phyloP scores from a whole-genome alignment of 2,888 invertebrate species.

The Hymenopus coronatus region DNA sequence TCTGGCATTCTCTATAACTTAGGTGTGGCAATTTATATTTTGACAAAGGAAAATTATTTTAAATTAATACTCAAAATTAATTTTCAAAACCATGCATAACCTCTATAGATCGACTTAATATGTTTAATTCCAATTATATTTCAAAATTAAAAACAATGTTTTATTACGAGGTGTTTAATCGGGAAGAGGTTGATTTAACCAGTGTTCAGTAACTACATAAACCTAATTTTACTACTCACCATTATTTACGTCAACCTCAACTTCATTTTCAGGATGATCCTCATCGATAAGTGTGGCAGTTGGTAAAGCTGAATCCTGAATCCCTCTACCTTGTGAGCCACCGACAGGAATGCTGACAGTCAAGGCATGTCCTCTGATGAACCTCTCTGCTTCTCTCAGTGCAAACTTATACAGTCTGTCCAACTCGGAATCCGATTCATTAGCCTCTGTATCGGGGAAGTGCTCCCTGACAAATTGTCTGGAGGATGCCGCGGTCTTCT shows the following conservation, averaged over 20 bases:
- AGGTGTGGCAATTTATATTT: no score
- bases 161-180: no score
- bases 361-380: constrained; percentile 28
- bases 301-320: constrained; percentile 2
- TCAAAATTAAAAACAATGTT: no score
- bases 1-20: no score
- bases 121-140: no score
- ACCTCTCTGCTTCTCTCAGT: constrained; percentile 27
- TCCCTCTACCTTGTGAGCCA: not conserved
- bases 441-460: constrained; percentile 28
- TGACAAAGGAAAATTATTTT: no score
- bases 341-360: constrained; percentile 15
- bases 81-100: no score
- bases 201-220: no score
- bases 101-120: no score
- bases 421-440: constrained; percentile 29
- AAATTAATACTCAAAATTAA: no score
- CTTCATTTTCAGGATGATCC: not conserved
- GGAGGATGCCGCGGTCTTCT: constrained; percentile 37
- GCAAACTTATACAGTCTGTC: constrained; percentile 27
- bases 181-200: no score
- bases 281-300: constrained; percentile 9
- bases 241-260: not conserved
- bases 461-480: constrained; percentile 34
- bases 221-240: not conserved